These are phyloP conservation scores for Luscinia luscinia DNA, from an alignment of 2,797 vertebrate species.

Conservation along the genomic window DNA sequence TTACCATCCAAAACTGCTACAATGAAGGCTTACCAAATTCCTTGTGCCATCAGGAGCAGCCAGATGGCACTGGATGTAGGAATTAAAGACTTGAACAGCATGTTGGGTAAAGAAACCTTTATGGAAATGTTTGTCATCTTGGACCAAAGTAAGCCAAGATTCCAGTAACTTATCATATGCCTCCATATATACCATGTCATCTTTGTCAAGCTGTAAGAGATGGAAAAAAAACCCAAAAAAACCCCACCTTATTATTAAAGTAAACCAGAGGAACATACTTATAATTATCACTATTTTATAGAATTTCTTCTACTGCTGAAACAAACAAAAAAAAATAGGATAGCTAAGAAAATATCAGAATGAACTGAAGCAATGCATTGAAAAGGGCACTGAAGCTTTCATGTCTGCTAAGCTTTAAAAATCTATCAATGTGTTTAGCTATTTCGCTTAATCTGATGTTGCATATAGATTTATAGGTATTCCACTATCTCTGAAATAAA, in stretches of 20 bases:
- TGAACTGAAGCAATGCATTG: background rate
- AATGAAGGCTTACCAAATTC: conserved; percentile 89
- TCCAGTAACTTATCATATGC: conserved; percentile 97
- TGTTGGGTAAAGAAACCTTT: conserved; percentile 96
- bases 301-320: background rate
- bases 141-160: conserved; percentile 96
- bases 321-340: background rate
- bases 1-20: background rate
- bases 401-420: background rate
- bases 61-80: conserved; percentile 98
- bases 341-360: background rate
- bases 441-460: background rate
- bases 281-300: background rate
- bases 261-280: background rate
- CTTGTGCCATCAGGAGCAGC: conserved; percentile 97
- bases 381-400: background rate
- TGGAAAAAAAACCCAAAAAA: background rate
- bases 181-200: conserved; percentile 99
- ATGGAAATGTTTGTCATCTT: conserved; percentile 97
- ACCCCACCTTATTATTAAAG: background rate
- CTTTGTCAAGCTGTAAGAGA: conserved; percentile 90
- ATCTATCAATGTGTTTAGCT: background rate
- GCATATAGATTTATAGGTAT: background rate
- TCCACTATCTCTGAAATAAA: background rate
- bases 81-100: conserved; percentile 98